Evolutionary conservation across 1,140 invertebrate genomes (phyloP).

Genomic region (Palaemon carinicauda): DNA sequence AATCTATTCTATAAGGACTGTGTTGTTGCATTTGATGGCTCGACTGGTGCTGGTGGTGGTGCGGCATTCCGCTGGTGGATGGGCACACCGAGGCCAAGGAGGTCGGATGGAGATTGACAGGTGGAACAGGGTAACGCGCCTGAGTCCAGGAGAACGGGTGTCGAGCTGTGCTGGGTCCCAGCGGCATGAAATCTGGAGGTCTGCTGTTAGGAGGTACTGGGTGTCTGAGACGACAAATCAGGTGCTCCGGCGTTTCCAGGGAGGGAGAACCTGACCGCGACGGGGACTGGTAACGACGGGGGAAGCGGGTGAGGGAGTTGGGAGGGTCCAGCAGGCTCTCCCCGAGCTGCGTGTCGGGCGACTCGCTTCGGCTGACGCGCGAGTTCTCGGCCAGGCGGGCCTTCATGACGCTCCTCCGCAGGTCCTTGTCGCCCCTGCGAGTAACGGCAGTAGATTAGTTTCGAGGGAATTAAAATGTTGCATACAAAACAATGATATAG

Average conservation of each 20-base stretch:
- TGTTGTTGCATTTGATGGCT: slow-evolving; percentile 32
- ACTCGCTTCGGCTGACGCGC: slow-evolving; percentile 49
- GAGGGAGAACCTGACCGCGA: slow-evolving; percentile 63
- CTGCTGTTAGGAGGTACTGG: slow-evolving; percentile 30
- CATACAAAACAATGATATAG: too few relatives aligned
- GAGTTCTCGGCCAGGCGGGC: slow-evolving; percentile 49
- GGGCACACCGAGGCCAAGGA: slow-evolving; percentile 12
- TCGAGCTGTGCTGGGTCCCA: slow-evolving; percentile 20
- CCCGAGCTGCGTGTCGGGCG: slow-evolving; percentile 63
- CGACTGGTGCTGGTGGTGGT: slow-evolving; percentile 13
- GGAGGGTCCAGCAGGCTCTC: slow-evolving; percentile 67
- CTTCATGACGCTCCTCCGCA: slow-evolving; percentile 58
- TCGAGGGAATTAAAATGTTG: too few relatives aligned
- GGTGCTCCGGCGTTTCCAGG: slow-evolving; percentile 65
- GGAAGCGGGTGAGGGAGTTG: slow-evolving; percentile 62
- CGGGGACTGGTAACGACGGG: slow-evolving; percentile 64
- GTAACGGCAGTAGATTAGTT: background rate
- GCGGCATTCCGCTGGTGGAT: slow-evolving; percentile 4
- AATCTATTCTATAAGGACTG: slow-evolving; percentile 32
- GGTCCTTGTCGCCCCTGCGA: slow-evolving; percentile 52
- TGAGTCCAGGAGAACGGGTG: slow-evolving; percentile 59
- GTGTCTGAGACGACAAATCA: slow-evolving; percentile 61
- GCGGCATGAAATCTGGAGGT: slow-evolving; percentile 38
- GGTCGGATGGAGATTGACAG: slow-evolving; percentile 6
- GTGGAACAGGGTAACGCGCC: slow-evolving; percentile 46